phyloP scores from a whole-genome alignment of 2,888 invertebrate species.

The Craniophora ligustri region DNA sequence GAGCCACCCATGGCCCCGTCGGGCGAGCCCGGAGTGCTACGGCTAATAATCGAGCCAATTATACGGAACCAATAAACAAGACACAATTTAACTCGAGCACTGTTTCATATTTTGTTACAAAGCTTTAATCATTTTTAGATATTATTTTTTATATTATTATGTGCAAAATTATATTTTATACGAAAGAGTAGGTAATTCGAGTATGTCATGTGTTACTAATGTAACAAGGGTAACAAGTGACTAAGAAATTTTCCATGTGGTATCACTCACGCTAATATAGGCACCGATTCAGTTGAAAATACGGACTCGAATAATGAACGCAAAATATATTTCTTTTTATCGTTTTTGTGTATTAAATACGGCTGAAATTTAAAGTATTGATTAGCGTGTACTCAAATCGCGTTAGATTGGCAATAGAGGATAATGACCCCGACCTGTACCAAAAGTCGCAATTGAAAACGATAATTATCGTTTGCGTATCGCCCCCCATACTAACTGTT shows the following conservation, averaged over 20 bases:
- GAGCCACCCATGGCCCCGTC: constrained; percentile 55
- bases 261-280: constrained; percentile 74
- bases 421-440: no score
- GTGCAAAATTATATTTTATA: no score
- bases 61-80: constrained; percentile 81
- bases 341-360: no score
- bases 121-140: neutral
- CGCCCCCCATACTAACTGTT: no score
- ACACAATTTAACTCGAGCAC: constrained; percentile 60
- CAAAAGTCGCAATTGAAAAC: no score
- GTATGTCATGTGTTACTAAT: constrained; percentile 35
- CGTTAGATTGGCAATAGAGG: no score
- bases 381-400: no score
- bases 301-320: neutral
- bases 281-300: neutral
- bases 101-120: constrained; percentile 19
- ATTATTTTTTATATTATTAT: no score
- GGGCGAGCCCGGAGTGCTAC: constrained; percentile 25
- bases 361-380: no score
- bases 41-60: constrained; percentile 78
- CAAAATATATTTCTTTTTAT: no score
- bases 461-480: no score
- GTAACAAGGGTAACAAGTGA: constrained; percentile 32
- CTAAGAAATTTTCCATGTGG: constrained; percentile 67
- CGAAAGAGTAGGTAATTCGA: no score